phyloP scores from a whole-genome alignment of 2,797 vertebrate species.

The Melanitta fusca region DNA sequence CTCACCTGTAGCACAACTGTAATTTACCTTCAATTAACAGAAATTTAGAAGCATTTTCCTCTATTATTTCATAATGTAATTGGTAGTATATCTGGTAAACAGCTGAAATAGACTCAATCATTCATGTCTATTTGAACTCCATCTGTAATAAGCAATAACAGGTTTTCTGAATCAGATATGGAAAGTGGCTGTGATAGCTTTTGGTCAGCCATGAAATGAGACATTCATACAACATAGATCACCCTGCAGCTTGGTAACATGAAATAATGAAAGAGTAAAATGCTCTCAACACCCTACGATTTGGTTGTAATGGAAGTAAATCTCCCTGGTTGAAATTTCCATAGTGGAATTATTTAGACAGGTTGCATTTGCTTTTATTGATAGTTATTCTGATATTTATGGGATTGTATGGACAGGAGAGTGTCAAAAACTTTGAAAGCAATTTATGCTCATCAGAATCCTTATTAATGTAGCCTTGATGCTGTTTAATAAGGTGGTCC shows the following conservation, averaged over 20 bases:
- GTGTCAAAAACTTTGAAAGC: background rate
- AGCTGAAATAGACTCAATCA: background rate
- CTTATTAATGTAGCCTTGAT: background rate
- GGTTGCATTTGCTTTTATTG: background rate
- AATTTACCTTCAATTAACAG: background rate
- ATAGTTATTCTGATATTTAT: background rate
- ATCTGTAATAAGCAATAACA: background rate
- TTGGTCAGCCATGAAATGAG: background rate
- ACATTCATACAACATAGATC: background rate
- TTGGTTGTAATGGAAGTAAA: background rate
- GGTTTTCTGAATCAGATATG: background rate
- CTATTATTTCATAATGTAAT: background rate
- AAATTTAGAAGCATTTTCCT: background rate
- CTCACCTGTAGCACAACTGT: background rate
- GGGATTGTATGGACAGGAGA: background rate
- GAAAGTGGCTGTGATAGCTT: background rate
- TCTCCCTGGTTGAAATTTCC: background rate
- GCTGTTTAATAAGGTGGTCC: background rate
- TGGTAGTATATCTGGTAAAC: background rate
- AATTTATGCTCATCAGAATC: background rate
- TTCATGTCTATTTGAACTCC: background rate
- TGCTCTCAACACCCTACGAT: background rate
- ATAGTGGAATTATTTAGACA: background rate
- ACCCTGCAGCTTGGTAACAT: background rate
- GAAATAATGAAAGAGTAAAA: background rate